A percentile compares a stretch with the other conserved stretches of the same genome.
These are phyloP conservation scores for Thamnophis elegans DNA, from an alignment of 2,797 vertebrate species.

Conservation along the genomic window DNA sequence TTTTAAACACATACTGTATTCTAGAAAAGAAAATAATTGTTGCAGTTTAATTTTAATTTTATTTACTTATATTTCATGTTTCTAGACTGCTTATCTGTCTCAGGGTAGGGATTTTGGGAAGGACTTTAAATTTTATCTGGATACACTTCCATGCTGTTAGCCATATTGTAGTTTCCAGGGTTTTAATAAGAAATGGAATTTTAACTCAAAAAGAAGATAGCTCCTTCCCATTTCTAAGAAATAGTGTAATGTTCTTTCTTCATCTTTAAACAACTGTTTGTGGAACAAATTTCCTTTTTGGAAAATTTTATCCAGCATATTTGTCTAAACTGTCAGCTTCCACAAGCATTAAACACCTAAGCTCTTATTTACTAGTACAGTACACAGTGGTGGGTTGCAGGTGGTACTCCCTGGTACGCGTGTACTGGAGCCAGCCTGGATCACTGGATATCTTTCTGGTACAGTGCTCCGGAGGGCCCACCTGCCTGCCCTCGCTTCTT, in stretches of 20 bases:
- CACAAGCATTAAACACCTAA: neutral
- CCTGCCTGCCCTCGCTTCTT: no score
- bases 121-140: neutral
- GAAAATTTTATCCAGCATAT: neutral
- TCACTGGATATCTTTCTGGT: no score
- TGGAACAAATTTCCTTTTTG: neutral
- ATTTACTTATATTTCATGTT: neutral
- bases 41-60: neutral
- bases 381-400: neutral
- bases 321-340: neutral
- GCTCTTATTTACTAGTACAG: neutral
- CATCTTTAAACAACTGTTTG: neutral
- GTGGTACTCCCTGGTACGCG: no score
- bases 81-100: neutral
- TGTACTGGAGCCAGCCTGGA: no score
- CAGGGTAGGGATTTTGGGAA: neutral
- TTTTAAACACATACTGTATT: neutral
- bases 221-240: neutral
- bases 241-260: neutral
- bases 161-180: neutral
- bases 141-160: neutral
- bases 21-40: slow-evolving; percentile 7
- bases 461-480: no score
- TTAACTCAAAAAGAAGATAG: neutral
- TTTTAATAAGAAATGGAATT: neutral